Evolutionary conservation across 2,797 vertebrate genomes (phyloP).

Genomic region (Pelochelys cantorii): DNA sequence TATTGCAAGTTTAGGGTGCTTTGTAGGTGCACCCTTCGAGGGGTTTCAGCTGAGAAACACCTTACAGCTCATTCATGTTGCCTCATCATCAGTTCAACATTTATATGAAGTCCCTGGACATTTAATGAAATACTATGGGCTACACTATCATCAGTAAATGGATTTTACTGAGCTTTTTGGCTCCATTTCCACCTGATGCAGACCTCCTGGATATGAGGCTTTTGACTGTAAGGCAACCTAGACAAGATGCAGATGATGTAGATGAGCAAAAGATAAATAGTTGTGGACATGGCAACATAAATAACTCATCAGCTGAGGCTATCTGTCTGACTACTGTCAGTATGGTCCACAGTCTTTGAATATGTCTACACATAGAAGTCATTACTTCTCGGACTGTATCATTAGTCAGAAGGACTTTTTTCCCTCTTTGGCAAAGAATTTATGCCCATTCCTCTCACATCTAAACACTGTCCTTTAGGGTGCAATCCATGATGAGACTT

Average conservation of each 20-base stretch:
- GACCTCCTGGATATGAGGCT: slow-evolving; percentile 21
- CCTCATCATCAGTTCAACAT: slow-evolving; percentile 67
- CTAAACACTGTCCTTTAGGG: neutral
- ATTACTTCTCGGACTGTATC: neutral
- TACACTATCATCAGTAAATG: neutral
- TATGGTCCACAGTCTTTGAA: neutral
- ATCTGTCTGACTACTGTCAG: neutral
- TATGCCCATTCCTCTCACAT: neutral
- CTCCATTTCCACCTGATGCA: slow-evolving; percentile 54
- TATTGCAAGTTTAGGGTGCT: too few relatives aligned
- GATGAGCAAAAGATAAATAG: neutral
- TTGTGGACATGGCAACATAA: neutral
- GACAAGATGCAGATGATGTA: neutral
- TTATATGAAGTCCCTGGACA: slow-evolving; percentile 58
- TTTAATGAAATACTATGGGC: slow-evolving; percentile 46
- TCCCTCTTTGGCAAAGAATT: neutral
- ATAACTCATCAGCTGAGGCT: neutral
- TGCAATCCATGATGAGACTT: neutral
- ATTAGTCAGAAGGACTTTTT: neutral
- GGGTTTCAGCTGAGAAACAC: slow-evolving; percentile 54
- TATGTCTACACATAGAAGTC: neutral
- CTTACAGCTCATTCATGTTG: slow-evolving; percentile 33
- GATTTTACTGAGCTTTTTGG: slow-evolving; percentile 38
- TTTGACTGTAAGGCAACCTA: slow-evolving; percentile 6
- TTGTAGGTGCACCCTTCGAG: neutral